A percentile compares a stretch with the other conserved stretches of the same genome.
These are phyloP conservation scores for Callorhinus ursinus DNA, from an alignment of 2,113 vertebrate genomes.

Conservation along the genomic window DNA sequence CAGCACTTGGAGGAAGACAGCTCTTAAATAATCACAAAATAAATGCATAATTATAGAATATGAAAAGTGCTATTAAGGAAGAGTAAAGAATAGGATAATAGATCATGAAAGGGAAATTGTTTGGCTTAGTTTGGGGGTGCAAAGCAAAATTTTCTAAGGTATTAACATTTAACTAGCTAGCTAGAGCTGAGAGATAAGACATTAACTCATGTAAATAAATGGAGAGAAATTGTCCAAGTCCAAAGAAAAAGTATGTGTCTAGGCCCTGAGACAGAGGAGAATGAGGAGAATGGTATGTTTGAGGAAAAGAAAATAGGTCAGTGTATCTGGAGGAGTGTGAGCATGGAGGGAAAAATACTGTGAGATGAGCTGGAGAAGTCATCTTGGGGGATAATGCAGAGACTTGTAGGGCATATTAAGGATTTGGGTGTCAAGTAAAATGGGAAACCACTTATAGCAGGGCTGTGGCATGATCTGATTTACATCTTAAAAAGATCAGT, in stretches of 20 bases:
- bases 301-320: background rate
- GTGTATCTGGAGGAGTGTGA: background rate
- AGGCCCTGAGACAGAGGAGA: background rate
- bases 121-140: background rate
- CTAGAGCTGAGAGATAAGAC: background rate
- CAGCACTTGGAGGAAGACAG: background rate
- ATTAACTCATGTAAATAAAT: background rate
- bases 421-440: background rate
- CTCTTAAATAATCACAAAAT: background rate
- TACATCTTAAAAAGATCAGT: constrained; percentile 6
- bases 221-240: background rate
- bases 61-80: background rate
- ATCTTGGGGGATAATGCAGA: background rate
- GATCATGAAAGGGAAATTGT: background rate
- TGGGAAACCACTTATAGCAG: background rate
- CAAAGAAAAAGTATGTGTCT: background rate
- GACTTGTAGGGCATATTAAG: background rate
- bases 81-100: background rate
- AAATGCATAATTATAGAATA: background rate
- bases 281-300: background rate
- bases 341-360: background rate
- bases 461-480: background rate
- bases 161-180: background rate
- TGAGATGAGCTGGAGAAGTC: background rate
- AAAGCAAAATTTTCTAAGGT: background rate